Percentiles rank a stretch among this genome's conserved stretches.
phyloP scores from a whole-genome alignment of 2,797 vertebrate species.

The Phylloscopus collybita region DNA sequence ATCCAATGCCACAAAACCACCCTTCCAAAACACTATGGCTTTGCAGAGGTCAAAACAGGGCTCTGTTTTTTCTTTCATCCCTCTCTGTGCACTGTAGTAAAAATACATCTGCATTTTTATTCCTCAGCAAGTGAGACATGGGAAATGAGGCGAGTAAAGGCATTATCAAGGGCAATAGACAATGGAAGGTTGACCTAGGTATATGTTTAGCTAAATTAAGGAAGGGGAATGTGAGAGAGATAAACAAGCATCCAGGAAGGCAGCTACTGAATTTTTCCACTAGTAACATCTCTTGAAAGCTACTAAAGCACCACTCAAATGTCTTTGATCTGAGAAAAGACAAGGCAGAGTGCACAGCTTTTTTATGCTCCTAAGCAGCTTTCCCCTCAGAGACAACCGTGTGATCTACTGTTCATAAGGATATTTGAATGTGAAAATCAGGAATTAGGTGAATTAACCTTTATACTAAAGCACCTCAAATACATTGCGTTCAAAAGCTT shows the following conservation, averaged over 20 bases:
- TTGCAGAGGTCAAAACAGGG: background rate
- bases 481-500: background rate
- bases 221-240: background rate
- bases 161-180: background rate
- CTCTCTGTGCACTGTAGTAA: background rate
- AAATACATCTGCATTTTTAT: background rate
- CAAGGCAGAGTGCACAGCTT: background rate
- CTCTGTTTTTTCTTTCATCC: background rate
- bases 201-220: conserved; percentile 18
- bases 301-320: background rate
- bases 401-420: conserved; percentile 2
- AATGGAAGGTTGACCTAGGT: background rate
- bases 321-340: conserved; percentile 39
- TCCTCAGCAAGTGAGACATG: background rate
- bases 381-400: background rate
- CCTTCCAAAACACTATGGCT: background rate
- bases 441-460: background rate
- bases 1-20: background rate
- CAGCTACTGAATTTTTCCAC: conserved; percentile 19
- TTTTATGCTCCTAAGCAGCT: conserved; percentile 14
- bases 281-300: conserved; percentile 23
- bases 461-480: background rate
- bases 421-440: conserved; percentile 31
- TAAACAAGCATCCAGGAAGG: conserved; percentile 1
- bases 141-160: background rate